Base-by-base conservation (phyloP, 2,113 vertebrate genomes). In the Apodemus speciosus region DNA sequence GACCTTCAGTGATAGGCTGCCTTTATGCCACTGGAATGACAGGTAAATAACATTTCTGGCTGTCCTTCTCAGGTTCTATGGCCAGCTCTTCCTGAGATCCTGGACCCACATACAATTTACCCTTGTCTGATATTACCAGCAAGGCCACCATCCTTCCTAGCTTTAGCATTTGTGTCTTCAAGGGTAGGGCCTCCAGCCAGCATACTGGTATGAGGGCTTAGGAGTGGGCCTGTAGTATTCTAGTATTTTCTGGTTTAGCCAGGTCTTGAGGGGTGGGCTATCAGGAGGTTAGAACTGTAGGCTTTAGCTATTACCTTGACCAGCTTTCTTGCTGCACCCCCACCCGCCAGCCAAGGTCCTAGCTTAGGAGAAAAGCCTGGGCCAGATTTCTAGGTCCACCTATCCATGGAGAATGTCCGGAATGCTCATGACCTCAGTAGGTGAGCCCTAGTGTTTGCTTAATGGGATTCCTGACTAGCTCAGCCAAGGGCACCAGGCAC, bases 391-490 rank as follows among this genome's bases (percentile, higher is more conserved):
- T 84, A 71, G 4, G 88, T 62, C 88, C 71, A 38, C 38, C 88
- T 60, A 40, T 60, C 89, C 32, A 18, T 76, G 85, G 85, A 91
- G 97, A 96, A 97, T 92, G 97, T 60, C 43, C 0, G 95, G 97
- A 97, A 97, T 95, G 96, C 60, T 58, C 56, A 9, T 79, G 91
- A 89, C 83, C 95, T 92, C 89, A 87, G 93, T 15, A 85, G 69
- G 94, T 25, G 83, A 93, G 79, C 79, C 86, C 2, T 1, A 86
- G 89, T 97, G 84, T 96, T 97, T 97, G 96, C 87, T 94, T 69
- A 96, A 86, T 92, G 81, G 86, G 86, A 92, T 92, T 96, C 95
- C 92, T 90, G 96, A 56, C 68, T 0, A 95, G 85, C 88, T 35
- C 16, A 23, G 64, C 90, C 80, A 62, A 92, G 94, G 96, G 89